Evolutionary conservation across 2,888 invertebrate genomes (phyloP), one percentile per base, ranked within the genome.

Genomic region (Pyralis farinalis): DNA sequence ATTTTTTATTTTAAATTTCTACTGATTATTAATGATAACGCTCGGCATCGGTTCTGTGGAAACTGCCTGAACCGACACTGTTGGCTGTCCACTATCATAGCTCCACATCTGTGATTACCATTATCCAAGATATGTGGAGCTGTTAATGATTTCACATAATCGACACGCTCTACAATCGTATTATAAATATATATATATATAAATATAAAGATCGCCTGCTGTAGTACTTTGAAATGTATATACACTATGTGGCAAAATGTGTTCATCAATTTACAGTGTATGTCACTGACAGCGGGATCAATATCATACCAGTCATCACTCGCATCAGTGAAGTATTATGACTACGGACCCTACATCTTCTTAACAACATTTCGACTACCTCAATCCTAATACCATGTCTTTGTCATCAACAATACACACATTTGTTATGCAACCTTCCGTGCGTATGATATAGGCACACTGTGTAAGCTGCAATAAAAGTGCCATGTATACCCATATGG

Each of bases 231-330:
- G 44, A 43, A 46, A 48, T 43, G 53, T 68, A 65, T 65, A 62
- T 70, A 71, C 67, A 70, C 53, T 53, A 58, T 56, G 49, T 55
- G 65, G 51, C 58, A 44, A 58, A 50, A 55, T 56, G 63, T 64
- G 59, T 55, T 43, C 30, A 47, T 56, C 55, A 58, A 54, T 63
- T 41, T 65, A 67, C 63, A 65, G 66, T 65, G 63, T 59, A 44
- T 21, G 27, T 27, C 49, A 49, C 49, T 46, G 43, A 40, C 51
- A 49, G 51, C 46, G 47, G 44, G 45, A 43, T 46, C 46, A 30
- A 30, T 10, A 36, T 31, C 6, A 8, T 4, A 31, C 31, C 12
- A 39, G 28, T 32, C 32, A 27, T 7, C 9, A 12, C 12, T 25
- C 4, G 27, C 38, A 38, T 27, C 27, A 9, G 27, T 30, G 32